Percentiles rank a stretch among this genome's conserved stretches.
Conservation (phyloP, 2,888 invertebrate species). For the Aspidiotus rigidus region DNA sequence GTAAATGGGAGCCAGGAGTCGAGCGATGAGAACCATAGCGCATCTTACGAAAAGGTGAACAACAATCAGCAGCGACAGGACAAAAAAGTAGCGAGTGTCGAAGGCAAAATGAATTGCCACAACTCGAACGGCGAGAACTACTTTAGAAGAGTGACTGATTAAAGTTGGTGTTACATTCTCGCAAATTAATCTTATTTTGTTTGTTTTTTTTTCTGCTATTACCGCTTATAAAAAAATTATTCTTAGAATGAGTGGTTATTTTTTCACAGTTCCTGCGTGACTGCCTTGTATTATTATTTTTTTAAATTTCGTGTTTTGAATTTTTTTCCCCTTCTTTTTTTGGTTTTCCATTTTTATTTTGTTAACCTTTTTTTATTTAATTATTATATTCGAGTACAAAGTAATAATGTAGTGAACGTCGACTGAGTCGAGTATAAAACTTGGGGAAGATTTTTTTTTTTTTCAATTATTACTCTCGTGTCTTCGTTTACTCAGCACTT, state of each 20-base stretch:
- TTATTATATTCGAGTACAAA: slow-evolving; percentile 2
- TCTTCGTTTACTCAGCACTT: too few relatives aligned
- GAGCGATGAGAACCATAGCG: neutral
- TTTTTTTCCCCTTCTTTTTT: neutral
- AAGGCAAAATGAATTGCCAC: slow-evolving; percentile 8
- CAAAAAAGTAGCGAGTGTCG: neutral
- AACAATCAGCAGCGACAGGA: slow-evolving; percentile 26
- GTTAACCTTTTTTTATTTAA: neutral
- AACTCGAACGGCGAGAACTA: slow-evolving; percentile 18
- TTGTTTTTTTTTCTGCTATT: neutral
- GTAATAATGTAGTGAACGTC: too few relatives aligned
- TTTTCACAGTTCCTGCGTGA: slow-evolving; percentile 14
- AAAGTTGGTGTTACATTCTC: neutral
- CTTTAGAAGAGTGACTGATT: slow-evolving; percentile 15
- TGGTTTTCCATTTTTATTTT: too few relatives aligned
- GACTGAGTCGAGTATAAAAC: too few relatives aligned
- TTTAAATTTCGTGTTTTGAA: neutral
- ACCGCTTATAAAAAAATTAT: neutral
- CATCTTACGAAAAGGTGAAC: neutral
- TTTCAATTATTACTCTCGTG: too few relatives aligned
- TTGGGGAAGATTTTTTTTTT: too few relatives aligned
- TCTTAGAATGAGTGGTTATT: neutral
- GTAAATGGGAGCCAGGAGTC: neutral
- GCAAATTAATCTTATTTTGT: neutral
- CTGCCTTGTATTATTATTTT: slow-evolving; percentile 6